A percentile compares a stretch with the other conserved stretches of the same genome.
phyloP scores from a whole-genome alignment of 2,888 invertebrate species.

The Drosophila engyochracea region DNA sequence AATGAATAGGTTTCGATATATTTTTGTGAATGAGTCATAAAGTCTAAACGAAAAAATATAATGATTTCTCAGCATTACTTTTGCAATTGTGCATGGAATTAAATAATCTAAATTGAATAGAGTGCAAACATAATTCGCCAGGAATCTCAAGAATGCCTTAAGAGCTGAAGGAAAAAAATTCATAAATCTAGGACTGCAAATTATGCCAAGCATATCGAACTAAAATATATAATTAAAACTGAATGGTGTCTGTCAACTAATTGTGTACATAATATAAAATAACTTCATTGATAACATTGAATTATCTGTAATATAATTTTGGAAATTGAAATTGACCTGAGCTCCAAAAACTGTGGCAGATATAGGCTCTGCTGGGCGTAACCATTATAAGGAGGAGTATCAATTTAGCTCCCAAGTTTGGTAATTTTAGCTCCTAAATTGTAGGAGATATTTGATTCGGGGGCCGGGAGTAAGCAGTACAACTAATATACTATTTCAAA shows the following conservation, averaged over 20 bases:
- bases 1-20: neutral
- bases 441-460: neutral
- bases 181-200: neutral
- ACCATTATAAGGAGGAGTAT: neutral
- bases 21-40: neutral
- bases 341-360: neutral
- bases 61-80: neutral
- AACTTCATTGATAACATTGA: neutral
- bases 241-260: neutral
- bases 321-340: neutral
- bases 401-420: neutral
- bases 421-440: neutral
- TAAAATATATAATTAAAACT: neutral
- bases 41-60: neutral
- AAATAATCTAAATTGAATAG: neutral
- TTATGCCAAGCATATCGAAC: neutral
- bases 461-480: neutral
- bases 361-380: neutral
- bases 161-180: neutral
- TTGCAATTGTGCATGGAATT: conserved; percentile 4
- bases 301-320: neutral
- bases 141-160: neutral
- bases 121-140: neutral
- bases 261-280: neutral
- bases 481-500: neutral